Base-by-base conservation (phyloP, 2,888 invertebrate genomes). In the Chouioia cunea region DNA sequence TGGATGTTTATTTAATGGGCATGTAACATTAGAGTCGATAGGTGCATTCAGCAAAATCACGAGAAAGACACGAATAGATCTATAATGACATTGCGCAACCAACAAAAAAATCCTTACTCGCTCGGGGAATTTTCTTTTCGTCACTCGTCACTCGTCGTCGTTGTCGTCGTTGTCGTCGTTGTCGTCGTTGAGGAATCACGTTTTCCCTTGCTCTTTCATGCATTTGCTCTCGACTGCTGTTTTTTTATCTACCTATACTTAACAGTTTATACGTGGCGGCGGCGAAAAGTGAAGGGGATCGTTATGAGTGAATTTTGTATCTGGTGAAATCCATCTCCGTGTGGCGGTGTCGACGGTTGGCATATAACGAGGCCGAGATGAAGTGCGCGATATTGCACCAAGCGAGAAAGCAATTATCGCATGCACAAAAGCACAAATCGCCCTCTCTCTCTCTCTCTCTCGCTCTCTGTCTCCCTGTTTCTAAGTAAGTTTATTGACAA, bases 221-320 rank as follows among this genome's bases (percentile, higher is more conserved):
- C 6, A 27, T 36, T 36, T 36, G 36, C 36, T 36, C 36, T 36
- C 36, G 36, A 1, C 6, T 1, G 6, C 36, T 10, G 12, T 1
- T 36, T 36, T 12, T 36, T 36, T 36, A 10, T 36, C 12, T 36
- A 1, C 36, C 10, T 10, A n/a, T 36, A 4, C 10, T 10, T 36
- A 3, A 12, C 36, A 10, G 36, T 36, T n/a, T 18, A 18, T 50
- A 18, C 50, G 14, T n/a, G n/a, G n/a, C 50, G 15, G 16, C 23
- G 6, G 16, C 27, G 53, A 22, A 69, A 69, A 69, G 69, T 64
- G 64, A 69, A 69, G 64, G 69, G 67, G 46, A 58, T 59, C 47
- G 27, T 48, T 56, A 22, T 36, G 47, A 68, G 27, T 22, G 44
- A 56, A 63, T 63, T 68, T 68, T 68, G 36, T 36, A 36, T 36